Evolutionary conservation across 2,888 invertebrate species (phyloP).

Genomic region (Lissocephala sabroskyi): DNA sequence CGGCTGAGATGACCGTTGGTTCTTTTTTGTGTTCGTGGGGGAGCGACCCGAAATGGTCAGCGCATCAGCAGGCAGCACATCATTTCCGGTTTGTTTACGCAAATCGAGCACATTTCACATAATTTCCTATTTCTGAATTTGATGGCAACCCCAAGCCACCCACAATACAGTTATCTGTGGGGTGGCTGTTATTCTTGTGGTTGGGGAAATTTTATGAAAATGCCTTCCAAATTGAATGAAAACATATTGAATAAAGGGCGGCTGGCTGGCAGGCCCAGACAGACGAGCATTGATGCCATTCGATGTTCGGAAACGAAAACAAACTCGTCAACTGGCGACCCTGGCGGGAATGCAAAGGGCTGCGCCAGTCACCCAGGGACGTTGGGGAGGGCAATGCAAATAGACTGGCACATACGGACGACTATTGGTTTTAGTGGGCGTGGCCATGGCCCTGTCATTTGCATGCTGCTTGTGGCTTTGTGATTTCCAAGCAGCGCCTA

Average conservation of each 20-base stretch:
- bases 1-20: slow-evolving; percentile 8
- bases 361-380: neutral
- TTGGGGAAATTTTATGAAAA: slow-evolving; percentile 64
- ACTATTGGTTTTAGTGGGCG: slow-evolving; percentile 9
- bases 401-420: no score
- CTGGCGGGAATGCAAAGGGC: slow-evolving; percentile 31
- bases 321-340: no score
- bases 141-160: neutral
- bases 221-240: slow-evolving; percentile 67
- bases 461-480: slow-evolving; percentile 1
- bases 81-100: slow-evolving; percentile 68
- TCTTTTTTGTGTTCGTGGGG: slow-evolving; percentile 10
- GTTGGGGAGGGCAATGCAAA: no score
- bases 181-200: slow-evolving; percentile 59
- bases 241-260: slow-evolving; percentile 60
- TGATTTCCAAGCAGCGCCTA: no score
- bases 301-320: neutral
- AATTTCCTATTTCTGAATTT: slow-evolving; percentile 56
- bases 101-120: slow-evolving; percentile 67
- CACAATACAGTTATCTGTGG: slow-evolving; percentile 24
- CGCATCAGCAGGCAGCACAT: slow-evolving; percentile 42
- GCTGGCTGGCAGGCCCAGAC: no score
- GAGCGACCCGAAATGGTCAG: slow-evolving; percentile 47
- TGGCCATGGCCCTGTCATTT: neutral
- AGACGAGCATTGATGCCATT: no score